Conservation (phyloP, 2,888 invertebrate genomes). For the Drosophila vallismaia region DNA sequence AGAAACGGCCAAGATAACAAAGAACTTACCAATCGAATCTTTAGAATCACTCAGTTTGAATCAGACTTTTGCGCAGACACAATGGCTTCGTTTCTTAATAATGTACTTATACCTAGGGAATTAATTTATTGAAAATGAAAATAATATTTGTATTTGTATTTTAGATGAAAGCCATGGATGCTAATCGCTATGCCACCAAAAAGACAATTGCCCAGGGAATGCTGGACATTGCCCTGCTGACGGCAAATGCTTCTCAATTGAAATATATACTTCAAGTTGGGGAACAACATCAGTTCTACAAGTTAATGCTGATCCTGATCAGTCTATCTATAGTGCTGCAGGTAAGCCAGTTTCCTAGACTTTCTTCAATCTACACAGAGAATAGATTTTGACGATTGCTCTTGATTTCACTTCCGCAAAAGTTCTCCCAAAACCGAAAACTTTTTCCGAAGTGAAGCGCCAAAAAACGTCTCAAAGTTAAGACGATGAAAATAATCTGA, state of each 20-base stretch:
- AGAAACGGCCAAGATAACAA: constrained; percentile 53
- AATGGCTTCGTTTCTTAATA: constrained; percentile 46
- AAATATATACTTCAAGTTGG: constrained; percentile 94
- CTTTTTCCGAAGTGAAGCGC: neutral
- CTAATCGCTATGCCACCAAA: constrained; percentile 95
- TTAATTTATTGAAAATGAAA: neutral
- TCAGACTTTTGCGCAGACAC: constrained; percentile 2
- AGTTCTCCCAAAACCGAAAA: neutral
- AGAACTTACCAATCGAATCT: constrained; percentile 5
- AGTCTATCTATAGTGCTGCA: constrained; percentile 93
- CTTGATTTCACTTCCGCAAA: neutral
- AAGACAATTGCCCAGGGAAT: constrained; percentile 96
- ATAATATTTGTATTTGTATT: constrained; percentile 9
- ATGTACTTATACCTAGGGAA: constrained; percentile 2
- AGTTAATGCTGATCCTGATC: constrained; percentile 91
- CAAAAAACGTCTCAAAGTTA: neutral
- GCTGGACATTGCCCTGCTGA: constrained; percentile 93
- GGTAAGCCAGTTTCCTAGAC: constrained; percentile 85
- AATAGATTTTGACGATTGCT: constrained; percentile 8
- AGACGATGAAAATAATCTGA: constrained; percentile 11
- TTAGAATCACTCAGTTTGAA: constrained; percentile 11
- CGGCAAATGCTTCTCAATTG: constrained; percentile 94
- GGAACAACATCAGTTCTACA: constrained; percentile 93
- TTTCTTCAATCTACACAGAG: constrained; percentile 33
- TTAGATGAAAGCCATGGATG: constrained; percentile 90